Percentiles rank a stretch among this genome's conserved stretches.
Evolutionary conservation across 2,113 vertebrate species (phyloP).

Genomic region (Chaetodon auriga): DNA sequence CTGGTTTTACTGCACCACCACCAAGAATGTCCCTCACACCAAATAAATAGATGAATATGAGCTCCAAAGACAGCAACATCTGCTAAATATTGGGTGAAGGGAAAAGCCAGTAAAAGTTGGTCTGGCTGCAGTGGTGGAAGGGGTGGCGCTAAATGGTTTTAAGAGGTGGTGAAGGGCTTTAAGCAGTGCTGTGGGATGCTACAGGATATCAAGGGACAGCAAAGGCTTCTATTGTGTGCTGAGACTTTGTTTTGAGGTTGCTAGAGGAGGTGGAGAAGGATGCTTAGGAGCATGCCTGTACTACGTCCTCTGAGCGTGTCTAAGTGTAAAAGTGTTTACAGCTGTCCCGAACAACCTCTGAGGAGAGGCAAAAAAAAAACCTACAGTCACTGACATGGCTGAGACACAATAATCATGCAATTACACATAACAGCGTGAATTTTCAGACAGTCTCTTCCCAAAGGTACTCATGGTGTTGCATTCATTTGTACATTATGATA

Average conservation of each 20-base stretch:
- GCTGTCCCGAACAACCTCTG: neutral
- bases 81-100: neutral
- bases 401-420: neutral
- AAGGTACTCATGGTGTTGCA: neutral
- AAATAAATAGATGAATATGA: slow-evolving; percentile 56
- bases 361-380: too few species aligned
- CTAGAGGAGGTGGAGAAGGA: neutral
- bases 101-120: slow-evolving; percentile 2
- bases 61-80: slow-evolving; percentile 36
- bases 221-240: neutral
- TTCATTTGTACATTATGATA: neutral
- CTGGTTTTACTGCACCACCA: slow-evolving; percentile 46
- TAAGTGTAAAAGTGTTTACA: too few species aligned
- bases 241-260: neutral
- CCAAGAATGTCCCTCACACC: slow-evolving; percentile 46
- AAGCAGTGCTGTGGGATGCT: neutral
- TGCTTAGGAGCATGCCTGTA: too few species aligned
- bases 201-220: neutral
- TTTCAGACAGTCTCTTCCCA: neutral
- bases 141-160: slow-evolving; percentile 4
- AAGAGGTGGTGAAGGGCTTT: slow-evolving; percentile 13
- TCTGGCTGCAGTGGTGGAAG: neutral
- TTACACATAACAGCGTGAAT: neutral
- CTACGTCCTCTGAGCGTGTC: too few species aligned
- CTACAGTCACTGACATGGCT: neutral